Conservation (phyloP, 1,140 invertebrate genomes). For the Polypedilum pembai region DNA sequence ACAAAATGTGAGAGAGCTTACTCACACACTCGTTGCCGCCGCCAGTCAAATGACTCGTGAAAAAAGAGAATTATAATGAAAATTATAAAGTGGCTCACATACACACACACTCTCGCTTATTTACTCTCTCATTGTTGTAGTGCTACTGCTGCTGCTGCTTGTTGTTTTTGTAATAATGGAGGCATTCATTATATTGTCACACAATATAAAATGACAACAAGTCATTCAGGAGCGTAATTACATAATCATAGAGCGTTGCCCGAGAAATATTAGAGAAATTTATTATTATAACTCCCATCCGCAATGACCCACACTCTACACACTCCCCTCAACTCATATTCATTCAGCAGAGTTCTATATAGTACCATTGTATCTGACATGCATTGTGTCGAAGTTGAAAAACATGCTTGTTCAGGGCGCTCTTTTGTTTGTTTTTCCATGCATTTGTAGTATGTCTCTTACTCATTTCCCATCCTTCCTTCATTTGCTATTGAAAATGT, state of each 20-base stretch:
- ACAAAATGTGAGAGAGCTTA: too few species aligned
- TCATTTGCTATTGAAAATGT: neutral
- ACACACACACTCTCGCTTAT: too few species aligned
- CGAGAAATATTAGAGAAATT: neutral
- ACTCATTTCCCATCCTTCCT: neutral
- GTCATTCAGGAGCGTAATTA: neutral
- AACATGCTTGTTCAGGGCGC: slow-evolving; percentile 2
- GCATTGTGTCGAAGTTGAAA: slow-evolving; percentile 11
- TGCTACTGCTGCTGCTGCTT: neutral
- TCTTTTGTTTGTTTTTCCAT: neutral
- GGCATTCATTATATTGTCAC: neutral
- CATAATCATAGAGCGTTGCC: slow-evolving; percentile 3
- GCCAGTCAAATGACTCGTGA: too few species aligned
- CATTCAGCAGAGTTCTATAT: too few species aligned
- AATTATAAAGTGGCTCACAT: too few species aligned
- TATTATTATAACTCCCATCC: neutral
- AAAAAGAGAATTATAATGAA: too few species aligned
- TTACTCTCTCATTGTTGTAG: neutral
- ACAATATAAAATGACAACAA: slow-evolving; percentile 7
- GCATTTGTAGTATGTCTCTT: neutral
- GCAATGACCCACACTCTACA: neutral
- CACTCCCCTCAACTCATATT: neutral
- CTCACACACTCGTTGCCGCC: too few species aligned
- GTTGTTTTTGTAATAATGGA: neutral
- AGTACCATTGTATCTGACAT: neutral